Conservation (phyloP, 2,888 invertebrate species). For the Macropis europaea region DNA sequence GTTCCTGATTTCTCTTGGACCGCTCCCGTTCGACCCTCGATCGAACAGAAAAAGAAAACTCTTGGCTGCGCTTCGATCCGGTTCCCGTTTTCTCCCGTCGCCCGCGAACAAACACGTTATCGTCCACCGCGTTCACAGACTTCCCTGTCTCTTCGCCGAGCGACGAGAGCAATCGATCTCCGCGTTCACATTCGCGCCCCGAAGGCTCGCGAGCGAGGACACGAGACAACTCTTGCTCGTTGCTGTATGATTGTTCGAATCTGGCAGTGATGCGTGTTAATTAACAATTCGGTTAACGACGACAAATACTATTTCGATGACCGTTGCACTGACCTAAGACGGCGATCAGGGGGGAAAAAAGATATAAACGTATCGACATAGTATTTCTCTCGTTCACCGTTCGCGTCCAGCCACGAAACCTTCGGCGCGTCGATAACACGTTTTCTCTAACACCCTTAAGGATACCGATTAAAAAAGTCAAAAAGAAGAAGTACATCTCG, state of each 20-base stretch:
- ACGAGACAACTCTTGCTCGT: background rate
- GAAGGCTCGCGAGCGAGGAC: background rate
- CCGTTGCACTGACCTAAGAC: background rate
- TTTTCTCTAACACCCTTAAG: background rate
- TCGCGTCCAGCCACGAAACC: background rate
- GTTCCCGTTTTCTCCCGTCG: too few species aligned
- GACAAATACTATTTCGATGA: conserved; percentile 3
- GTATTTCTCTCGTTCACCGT: background rate
- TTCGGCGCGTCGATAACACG: background rate
- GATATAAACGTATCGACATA: background rate
- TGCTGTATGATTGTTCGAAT: conserved; percentile 1
- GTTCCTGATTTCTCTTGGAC: conserved; percentile 40
- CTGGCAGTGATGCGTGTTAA: conserved; percentile 37
- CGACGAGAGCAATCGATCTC: too few species aligned
- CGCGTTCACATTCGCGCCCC: background rate
- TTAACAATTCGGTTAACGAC: conserved; percentile 3
- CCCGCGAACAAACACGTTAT: too few species aligned
- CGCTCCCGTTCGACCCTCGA: conserved; percentile 44
- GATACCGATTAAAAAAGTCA: too few species aligned
- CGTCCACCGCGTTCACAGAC: too few species aligned
- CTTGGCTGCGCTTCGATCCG: background rate
- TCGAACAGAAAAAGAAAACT: conserved; percentile 7
- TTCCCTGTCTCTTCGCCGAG: background rate
- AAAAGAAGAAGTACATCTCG: too few species aligned
- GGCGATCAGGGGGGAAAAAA: background rate